Evolutionary conservation across 2,888 invertebrate genomes (phyloP), one percentile per base, ranked within the genome.

Genomic region (Ganaspis brasiliensis): DNA sequence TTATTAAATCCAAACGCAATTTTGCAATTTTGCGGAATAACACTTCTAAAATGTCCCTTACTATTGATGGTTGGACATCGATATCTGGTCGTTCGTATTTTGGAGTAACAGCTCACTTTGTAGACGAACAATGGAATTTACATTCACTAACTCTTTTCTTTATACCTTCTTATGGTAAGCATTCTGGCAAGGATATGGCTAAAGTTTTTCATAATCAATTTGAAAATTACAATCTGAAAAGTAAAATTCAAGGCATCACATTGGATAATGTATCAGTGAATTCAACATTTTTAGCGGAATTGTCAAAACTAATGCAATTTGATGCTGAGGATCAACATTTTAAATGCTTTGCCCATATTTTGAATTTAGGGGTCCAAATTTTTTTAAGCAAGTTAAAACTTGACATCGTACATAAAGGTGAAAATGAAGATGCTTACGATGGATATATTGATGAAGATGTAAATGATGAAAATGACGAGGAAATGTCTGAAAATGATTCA

Each of bases 361-460:
- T 87, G 52, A 87, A 88, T 74, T 74, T 85, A 16, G 85, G 74
- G 8, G 85, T 87, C 14, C 82, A 87, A 78, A 84, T 85, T 73
- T 71, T 77, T 21, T 49, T 82, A 26, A 79, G 76, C 70, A 24
- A 45, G 21, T 37, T 81, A 14, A 56, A 56, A 24, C 21, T 56
- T 9, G 56, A 56, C 5, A 12, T 9, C 21, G 5, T 12, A 2
- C 56, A 12, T 56, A 21, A 21, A 12, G 56, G 21, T 12, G 56
- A 56, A 24, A 56, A 56, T 56, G 74, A 74, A 52, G 61, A 40
- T 24, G 40, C 19, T 45, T 55, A 49, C n/a, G 72, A 77, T 37
- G 56, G 71, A 31, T 59, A 74, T 16, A 45, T 67, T 21, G 55
- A 26, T 40, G 37, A 31, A 19, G 56, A 72, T 14, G 56, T 31